phyloP scores from a whole-genome alignment of 1,140 invertebrate genomes.

The Tetraneura akinire region DNA sequence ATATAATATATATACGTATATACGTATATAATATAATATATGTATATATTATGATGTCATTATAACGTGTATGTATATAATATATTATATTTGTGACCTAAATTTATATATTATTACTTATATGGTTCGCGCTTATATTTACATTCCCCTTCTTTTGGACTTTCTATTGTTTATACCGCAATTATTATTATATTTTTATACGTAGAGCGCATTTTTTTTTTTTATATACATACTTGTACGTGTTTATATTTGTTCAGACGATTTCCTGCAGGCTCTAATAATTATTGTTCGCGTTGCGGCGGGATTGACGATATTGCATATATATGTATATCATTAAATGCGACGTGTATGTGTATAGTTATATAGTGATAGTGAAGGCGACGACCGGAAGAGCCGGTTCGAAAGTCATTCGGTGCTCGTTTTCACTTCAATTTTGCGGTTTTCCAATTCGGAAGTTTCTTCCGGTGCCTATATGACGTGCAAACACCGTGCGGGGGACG shows the following conservation, averaged over 20 bases:
- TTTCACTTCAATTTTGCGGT: neutral
- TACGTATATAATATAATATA: neutral
- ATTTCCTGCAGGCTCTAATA: too few species aligned
- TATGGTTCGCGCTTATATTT: neutral
- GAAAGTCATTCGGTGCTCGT: neutral
- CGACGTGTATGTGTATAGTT: too few species aligned
- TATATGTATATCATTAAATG: too few species aligned
- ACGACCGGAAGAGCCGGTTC: conserved; percentile 34
- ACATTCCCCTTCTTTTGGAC: conserved; percentile 24
- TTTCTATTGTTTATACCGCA: conserved; percentile 45
- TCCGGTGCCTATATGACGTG: neutral
- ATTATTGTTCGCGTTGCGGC: neutral
- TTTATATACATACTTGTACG: too few species aligned
- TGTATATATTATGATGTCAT: neutral
- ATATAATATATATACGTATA: too few species aligned
- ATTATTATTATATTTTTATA: too few species aligned
- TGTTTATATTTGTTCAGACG: neutral
- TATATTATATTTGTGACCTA: conserved; percentile 5
- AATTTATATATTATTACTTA: too few species aligned
- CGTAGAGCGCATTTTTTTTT: too few species aligned
- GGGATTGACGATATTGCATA: neutral
- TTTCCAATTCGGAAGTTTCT: conserved; percentile 24
- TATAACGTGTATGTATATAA: neutral
- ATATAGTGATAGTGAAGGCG: neutral
- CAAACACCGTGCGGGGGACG: neutral